phyloP scores from a whole-genome alignment of 2,888 invertebrate genomes.

The Epistrophella euchroma region DNA sequence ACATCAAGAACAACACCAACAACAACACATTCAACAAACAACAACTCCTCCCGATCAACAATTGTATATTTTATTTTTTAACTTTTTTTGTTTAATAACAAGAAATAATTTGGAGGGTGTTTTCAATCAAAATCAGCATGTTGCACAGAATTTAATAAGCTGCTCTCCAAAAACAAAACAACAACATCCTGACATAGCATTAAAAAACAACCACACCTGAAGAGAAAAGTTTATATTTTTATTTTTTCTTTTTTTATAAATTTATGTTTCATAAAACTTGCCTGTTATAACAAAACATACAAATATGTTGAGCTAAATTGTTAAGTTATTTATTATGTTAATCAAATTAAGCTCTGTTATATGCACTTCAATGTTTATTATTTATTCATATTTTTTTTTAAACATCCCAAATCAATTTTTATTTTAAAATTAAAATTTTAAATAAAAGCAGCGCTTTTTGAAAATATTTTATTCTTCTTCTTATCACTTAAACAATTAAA shows the following conservation, averaged over 20 bases:
- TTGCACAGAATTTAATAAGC: slow-evolving; percentile 23
- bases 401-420: slow-evolving; percentile 35
- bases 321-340: slow-evolving; percentile 58
- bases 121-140: slow-evolving; percentile 62
- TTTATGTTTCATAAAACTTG: slow-evolving; percentile 49
- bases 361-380: slow-evolving; percentile 68
- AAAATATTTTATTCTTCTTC: slow-evolving; percentile 36
- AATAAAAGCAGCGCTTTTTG: slow-evolving; percentile 69
- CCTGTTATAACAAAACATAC: slow-evolving; percentile 13
- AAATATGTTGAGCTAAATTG: slow-evolving; percentile 46
- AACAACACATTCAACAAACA: slow-evolving; percentile 38
- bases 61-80: slow-evolving; percentile 45
- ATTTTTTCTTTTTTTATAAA: background rate
- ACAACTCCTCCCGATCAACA: slow-evolving; percentile 42
- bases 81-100: slow-evolving; percentile 6
- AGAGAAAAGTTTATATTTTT: slow-evolving; percentile 6
- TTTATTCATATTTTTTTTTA: slow-evolving; percentile 46
- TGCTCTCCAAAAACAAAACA: slow-evolving; percentile 21
- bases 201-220: slow-evolving; percentile 6
- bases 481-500: slow-evolving; percentile 39
- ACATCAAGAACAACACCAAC: slow-evolving; percentile 27
- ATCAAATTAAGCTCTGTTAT: slow-evolving; percentile 18
- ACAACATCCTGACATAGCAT: background rate
- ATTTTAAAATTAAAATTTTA: slow-evolving; percentile 13
- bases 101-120: slow-evolving; percentile 1